Evolutionary conservation across 1,140 invertebrate species (phyloP).

Genomic region (Anadara kagoshimensis): DNA sequence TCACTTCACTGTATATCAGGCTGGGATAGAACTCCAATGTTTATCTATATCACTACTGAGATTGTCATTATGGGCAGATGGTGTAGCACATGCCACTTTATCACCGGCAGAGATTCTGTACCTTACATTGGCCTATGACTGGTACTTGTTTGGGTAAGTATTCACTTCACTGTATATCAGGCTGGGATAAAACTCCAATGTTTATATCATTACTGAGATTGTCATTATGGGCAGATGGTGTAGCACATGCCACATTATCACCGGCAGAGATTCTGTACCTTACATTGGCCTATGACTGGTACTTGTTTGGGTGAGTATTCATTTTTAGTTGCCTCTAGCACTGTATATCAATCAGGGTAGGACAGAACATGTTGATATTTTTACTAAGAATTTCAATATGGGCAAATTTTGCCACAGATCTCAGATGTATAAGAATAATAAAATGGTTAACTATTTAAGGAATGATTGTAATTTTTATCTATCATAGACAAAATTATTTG

Average conservation of each 20-base stretch:
- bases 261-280: slow-evolving; percentile 82
- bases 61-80: slow-evolving; percentile 89
- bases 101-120: slow-evolving; percentile 82
- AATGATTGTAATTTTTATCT: too few species aligned
- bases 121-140: slow-evolving; percentile 89
- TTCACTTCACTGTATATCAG: slow-evolving; percentile 90
- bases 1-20: slow-evolving; percentile 88
- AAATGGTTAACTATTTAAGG: too few species aligned
- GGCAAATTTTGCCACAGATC: slow-evolving; percentile 88
- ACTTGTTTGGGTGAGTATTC: slow-evolving; percentile 82
- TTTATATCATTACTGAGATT: slow-evolving; percentile 86
- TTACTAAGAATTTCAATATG: slow-evolving; percentile 85
- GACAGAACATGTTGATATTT: slow-evolving; percentile 89
- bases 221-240: slow-evolving; percentile 90
- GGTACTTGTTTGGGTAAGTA: slow-evolving; percentile 85
- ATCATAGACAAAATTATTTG: too few species aligned
- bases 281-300: slow-evolving; percentile 91
- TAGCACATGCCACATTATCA: slow-evolving; percentile 82
- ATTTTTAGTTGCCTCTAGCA: slow-evolving; percentile 73
- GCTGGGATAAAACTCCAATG: slow-evolving; percentile 90
- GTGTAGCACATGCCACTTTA: slow-evolving; percentile 84
- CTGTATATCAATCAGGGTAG: slow-evolving; percentile 91
- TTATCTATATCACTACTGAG: slow-evolving; percentile 86
- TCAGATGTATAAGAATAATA: too few species aligned
- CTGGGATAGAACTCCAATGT: slow-evolving; percentile 90